Percentiles rank a stretch among this genome's conserved stretches.
Evolutionary conservation across 64 coral and sea anemone genomes (phyloP).

Genomic region (Platygyra sinensis): DNA sequence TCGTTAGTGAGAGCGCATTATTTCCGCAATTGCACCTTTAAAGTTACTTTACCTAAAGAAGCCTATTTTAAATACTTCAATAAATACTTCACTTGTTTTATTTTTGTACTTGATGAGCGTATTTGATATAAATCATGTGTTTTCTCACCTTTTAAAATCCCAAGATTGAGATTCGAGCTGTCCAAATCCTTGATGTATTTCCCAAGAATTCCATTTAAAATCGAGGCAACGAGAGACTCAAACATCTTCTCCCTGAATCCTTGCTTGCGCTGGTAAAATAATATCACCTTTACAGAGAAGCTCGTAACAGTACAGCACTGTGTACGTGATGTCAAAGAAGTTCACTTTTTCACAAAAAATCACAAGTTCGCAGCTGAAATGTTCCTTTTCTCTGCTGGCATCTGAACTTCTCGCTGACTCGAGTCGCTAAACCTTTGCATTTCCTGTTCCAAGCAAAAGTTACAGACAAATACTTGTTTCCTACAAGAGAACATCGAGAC

Average conservation of each 20-base stretch:
- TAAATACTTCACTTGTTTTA: too few species aligned
- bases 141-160: conserved; percentile 80
- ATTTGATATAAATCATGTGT: neutral
- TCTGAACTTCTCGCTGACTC: too few species aligned
- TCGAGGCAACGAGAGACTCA: conserved; percentile 67
- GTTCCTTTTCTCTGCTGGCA: neutral
- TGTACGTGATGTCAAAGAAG: neutral
- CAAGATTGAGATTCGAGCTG: conserved; percentile 75
- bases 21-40: too few species aligned
- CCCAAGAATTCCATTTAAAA: conserved; percentile 87
- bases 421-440: neutral
- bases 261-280: neutral
- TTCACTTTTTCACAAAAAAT: neutral
- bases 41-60: too few species aligned
- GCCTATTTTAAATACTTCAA: too few species aligned
- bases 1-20: too few species aligned
- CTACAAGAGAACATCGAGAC: neutral
- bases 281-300: neutral
- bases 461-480: neutral
- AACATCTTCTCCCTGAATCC: conserved; percentile 47
- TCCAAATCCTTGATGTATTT: conserved; percentile 95
- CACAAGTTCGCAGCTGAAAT: neutral
- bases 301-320: too few species aligned
- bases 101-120: too few species aligned
- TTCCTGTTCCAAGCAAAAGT: neutral